Percentiles rank a stretch among this genome's conserved stretches.
Evolutionary conservation across 1,140 invertebrate genomes (phyloP).

Genomic region (Dreissena polymorpha): DNA sequence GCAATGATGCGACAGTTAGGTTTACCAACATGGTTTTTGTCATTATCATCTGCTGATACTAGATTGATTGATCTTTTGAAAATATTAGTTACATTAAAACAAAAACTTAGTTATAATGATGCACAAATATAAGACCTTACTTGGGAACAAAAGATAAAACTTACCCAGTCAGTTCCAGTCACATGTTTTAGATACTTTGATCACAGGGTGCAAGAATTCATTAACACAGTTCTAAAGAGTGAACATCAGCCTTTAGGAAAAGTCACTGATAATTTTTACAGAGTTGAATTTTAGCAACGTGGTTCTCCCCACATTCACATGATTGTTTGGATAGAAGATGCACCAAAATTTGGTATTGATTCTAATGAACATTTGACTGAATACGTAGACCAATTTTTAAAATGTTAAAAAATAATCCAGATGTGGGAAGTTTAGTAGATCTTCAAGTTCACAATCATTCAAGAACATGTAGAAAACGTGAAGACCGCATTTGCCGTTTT

Average conservation of each 20-base stretch:
- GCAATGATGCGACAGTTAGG: slow-evolving; percentile 66
- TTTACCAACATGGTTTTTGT: slow-evolving; percentile 58
- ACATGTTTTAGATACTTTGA: slow-evolving; percentile 7
- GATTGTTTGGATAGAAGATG: too few relatives aligned
- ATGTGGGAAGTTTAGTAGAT: slow-evolving; percentile 26
- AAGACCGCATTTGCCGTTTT: slow-evolving; percentile 56
- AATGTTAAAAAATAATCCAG: slow-evolving; percentile 11
- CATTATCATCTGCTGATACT: slow-evolving; percentile 61
- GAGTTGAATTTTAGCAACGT: too few relatives aligned
- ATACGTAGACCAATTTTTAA: slow-evolving; percentile 45
- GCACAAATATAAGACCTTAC: slow-evolving; percentile 46
- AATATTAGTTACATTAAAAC: slow-evolving; percentile 53
- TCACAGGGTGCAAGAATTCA: slow-evolving; percentile 6
- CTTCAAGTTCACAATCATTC: slow-evolving; percentile 63
- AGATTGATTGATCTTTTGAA: slow-evolving; percentile 58
- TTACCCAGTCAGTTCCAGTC: not conserved
- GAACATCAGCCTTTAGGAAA: too few relatives aligned
- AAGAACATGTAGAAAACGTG: slow-evolving; percentile 55
- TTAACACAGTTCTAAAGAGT: too few relatives aligned
- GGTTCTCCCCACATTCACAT: too few relatives aligned
- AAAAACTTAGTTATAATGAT: slow-evolving; percentile 41
- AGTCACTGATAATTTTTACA: too few relatives aligned
- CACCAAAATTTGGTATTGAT: too few relatives aligned
- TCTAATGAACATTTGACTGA: too few relatives aligned
- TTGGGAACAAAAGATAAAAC: slow-evolving; percentile 15